Percentiles rank a stretch among this genome's conserved stretches.
Conservation (phyloP, 1,140 invertebrate genomes). For the Teleopsis dalmanni region DNA sequence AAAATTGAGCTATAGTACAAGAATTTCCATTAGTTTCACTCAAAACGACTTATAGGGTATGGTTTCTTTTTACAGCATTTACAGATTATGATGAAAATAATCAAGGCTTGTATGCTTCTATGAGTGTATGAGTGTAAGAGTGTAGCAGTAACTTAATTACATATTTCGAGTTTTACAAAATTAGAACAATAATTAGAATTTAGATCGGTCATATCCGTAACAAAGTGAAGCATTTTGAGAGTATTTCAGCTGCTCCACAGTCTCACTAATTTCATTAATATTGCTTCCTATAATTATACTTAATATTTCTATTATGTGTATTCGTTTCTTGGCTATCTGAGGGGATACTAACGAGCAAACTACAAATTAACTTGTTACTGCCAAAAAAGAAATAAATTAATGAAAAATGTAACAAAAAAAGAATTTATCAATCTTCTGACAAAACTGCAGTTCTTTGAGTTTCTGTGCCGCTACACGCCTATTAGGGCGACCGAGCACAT, state of each 20-base stretch:
- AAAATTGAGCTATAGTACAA: too few species aligned
- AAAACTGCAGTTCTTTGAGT: not conserved
- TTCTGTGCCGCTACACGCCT: constrained; percentile 7
- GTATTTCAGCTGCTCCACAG: not conserved
- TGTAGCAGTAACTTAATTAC: too few species aligned
- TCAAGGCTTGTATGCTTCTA: too few species aligned
- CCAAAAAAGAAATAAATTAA: constrained; percentile 4
- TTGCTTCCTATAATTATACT: constrained; percentile 1
- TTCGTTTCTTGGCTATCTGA: not conserved
- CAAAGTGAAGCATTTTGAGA: not conserved
- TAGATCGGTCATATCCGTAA: too few species aligned
- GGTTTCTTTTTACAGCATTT: too few species aligned
- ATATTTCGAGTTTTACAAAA: too few species aligned
- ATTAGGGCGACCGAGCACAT: constrained; percentile 8
- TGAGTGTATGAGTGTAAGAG: too few species aligned
- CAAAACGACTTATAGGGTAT: too few species aligned
- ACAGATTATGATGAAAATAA: too few species aligned
- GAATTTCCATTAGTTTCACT: too few species aligned
- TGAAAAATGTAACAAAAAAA: constrained; percentile 3
- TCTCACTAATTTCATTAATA: not conserved
- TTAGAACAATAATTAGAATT: too few species aligned
- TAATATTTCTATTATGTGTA: not conserved
- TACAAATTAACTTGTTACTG: constrained; percentile 12
- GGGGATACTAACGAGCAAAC: not conserved
- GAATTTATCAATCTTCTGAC: constrained; percentile 10